Conservation (phyloP, 2,888 invertebrate species). For the Cyrtodaria siliqua region DNA sequence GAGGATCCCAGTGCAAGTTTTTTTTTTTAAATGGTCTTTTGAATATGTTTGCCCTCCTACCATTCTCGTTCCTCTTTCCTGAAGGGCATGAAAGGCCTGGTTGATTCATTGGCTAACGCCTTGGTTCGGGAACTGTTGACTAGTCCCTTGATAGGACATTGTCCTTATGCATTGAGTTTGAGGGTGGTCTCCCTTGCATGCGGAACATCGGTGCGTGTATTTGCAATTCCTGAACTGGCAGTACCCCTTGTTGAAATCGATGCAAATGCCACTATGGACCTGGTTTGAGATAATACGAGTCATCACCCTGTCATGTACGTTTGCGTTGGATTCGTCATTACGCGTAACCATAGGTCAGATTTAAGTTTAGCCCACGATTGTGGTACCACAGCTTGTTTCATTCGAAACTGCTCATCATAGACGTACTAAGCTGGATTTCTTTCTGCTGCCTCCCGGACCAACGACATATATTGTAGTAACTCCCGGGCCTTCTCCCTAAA, state of each 20-base stretch:
- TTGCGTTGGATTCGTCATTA: conserved; percentile 2
- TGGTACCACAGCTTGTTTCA: conserved; percentile 9
- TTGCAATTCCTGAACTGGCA: conserved; percentile 24
- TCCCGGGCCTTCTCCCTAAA: background rate
- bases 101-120: too few species aligned
- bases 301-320: too few species aligned
- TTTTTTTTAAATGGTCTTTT: too few species aligned
- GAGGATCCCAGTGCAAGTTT: too few species aligned
- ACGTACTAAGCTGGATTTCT: conserved; percentile 2
- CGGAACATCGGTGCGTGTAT: conserved; percentile 32
- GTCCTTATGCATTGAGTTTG: too few species aligned
- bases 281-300: too few species aligned
- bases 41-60: too few species aligned
- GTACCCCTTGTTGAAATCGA: conserved; percentile 34
- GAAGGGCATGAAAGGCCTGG: too few species aligned
- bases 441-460: conserved; percentile 10
- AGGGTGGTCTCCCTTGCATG: conserved; percentile 7
- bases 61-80: too few species aligned
- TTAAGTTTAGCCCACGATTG: conserved; percentile 13
- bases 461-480: conserved; percentile 10
- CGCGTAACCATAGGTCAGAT: background rate
- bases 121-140: too few species aligned
- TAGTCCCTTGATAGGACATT: too few species aligned
- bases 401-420: conserved; percentile 17
- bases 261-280: too few species aligned